phyloP scores from a whole-genome alignment of 2,797 vertebrate species.

The Eremophila alpestris region DNA sequence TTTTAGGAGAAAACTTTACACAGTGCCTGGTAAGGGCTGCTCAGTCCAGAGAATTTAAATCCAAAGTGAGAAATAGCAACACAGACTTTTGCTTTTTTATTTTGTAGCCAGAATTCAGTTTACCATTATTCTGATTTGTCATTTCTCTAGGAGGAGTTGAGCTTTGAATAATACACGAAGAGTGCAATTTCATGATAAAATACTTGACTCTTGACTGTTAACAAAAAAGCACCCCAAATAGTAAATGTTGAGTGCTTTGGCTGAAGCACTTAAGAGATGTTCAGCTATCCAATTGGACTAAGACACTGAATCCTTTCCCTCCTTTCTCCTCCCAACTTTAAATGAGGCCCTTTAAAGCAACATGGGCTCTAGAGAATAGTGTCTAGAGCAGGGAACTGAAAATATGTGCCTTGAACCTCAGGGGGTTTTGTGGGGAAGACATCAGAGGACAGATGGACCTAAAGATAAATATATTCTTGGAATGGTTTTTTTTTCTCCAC shows the following conservation, averaged over 20 bases:
- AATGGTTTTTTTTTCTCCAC: background rate
- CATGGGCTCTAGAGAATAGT: background rate
- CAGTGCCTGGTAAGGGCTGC: constrained; percentile 12
- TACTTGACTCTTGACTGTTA: background rate
- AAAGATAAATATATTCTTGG: background rate
- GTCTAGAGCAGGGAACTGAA: background rate
- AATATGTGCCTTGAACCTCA: background rate
- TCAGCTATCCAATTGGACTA: background rate
- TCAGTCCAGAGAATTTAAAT: constrained; percentile 36
- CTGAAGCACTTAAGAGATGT: background rate
- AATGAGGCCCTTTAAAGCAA: background rate
- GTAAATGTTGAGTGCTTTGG: background rate
- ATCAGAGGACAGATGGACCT: background rate
- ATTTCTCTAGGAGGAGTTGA: background rate
- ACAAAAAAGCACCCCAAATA: background rate
- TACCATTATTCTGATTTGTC: background rate
- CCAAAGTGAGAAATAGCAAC: constrained; percentile 27
- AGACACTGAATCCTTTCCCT: background rate
- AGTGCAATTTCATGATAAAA: background rate
- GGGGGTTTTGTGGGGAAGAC: background rate
- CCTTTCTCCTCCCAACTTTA: background rate
- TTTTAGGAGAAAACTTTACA: constrained; percentile 34
- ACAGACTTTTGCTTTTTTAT: background rate
- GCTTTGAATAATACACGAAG: background rate
- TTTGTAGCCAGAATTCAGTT: background rate